phyloP scores from a whole-genome alignment of 2,797 vertebrate genomes.

The Pampus argenteus region DNA sequence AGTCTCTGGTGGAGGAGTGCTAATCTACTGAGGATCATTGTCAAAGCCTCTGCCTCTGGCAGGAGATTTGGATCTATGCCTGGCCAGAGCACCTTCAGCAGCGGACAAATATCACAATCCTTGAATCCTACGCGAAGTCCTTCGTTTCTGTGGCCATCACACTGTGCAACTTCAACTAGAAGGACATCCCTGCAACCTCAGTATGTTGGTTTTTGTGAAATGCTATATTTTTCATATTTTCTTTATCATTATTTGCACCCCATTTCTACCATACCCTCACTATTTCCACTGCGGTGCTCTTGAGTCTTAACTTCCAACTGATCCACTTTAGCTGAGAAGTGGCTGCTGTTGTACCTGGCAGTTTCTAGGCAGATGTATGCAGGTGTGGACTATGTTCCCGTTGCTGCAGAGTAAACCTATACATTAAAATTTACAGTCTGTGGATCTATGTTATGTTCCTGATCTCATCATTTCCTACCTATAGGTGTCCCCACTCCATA shows the following conservation, averaged over 20 bases:
- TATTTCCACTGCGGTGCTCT: neutral
- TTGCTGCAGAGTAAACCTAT: neutral
- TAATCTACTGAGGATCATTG: too few species aligned
- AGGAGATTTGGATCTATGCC: too few species aligned
- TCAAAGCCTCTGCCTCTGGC: too few species aligned
- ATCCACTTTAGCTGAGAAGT: too few species aligned
- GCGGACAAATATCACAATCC: too few species aligned
- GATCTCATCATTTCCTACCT: slow-evolving; percentile 83
- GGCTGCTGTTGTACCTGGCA: neutral
- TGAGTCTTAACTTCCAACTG: too few species aligned
- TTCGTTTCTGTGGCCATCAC: neutral
- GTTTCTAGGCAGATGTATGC: neutral
- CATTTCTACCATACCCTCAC: neutral
- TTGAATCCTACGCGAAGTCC: neutral
- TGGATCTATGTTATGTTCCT: too few species aligned
- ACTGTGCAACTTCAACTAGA: neutral
- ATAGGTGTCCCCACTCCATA: slow-evolving; percentile 98
- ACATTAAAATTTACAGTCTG: neutral
- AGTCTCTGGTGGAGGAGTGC: too few species aligned
- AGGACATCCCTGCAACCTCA: slow-evolving; percentile 5
- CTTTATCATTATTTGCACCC: too few species aligned
- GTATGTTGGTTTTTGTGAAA: slow-evolving; percentile 1
- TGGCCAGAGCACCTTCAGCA: too few species aligned
- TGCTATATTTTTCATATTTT: neutral
- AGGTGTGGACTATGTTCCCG: neutral